Percentiles rank a stretch among this genome's conserved stretches.
These are phyloP conservation scores for Syngnathus floridae DNA, from an alignment of 2,113 vertebrate genomes.

Conservation along the genomic window DNA sequence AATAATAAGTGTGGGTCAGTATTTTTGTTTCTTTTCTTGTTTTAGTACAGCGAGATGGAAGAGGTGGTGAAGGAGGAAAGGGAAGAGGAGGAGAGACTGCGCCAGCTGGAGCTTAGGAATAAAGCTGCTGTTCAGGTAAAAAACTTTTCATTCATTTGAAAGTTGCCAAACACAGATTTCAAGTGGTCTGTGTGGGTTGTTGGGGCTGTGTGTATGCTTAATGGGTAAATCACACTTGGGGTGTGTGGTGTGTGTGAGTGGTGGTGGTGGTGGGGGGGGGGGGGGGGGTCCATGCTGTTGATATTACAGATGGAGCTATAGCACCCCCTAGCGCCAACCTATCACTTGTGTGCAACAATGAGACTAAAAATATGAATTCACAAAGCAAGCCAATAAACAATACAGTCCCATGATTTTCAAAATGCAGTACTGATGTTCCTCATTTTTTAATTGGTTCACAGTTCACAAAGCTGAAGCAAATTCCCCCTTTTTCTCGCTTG, in stretches of 20 bases:
- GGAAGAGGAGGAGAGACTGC: constrained; percentile 39
- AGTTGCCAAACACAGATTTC: neutral
- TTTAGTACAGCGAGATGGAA: constrained; percentile 47
- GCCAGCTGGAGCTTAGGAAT: constrained; percentile 12
- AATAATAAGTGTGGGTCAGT: neutral
- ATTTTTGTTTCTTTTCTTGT: constrained; percentile 32
- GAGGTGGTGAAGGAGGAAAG: constrained; percentile 46
- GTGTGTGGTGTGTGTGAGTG: too few species aligned
- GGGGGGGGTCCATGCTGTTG: too few species aligned
- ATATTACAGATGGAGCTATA: neutral
- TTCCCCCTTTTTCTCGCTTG: neutral
- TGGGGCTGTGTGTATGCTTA: neutral
- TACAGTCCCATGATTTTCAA: too few species aligned
- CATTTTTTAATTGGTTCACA: neutral
- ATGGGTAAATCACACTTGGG: neutral
- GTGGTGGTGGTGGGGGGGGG: too few species aligned
- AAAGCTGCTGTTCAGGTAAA: constrained; percentile 46
- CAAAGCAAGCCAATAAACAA: too few species aligned
- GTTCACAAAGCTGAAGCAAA: too few species aligned
- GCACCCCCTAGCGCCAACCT: neutral
- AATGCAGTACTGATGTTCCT: too few species aligned
- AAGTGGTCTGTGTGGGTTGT: neutral
- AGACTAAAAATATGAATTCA: neutral
- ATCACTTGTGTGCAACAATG: neutral
- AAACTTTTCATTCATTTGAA: neutral